These are phyloP conservation scores for Amphilophus citrinellus DNA, from an alignment of 2,113 vertebrate genomes.

Conservation along the genomic window DNA sequence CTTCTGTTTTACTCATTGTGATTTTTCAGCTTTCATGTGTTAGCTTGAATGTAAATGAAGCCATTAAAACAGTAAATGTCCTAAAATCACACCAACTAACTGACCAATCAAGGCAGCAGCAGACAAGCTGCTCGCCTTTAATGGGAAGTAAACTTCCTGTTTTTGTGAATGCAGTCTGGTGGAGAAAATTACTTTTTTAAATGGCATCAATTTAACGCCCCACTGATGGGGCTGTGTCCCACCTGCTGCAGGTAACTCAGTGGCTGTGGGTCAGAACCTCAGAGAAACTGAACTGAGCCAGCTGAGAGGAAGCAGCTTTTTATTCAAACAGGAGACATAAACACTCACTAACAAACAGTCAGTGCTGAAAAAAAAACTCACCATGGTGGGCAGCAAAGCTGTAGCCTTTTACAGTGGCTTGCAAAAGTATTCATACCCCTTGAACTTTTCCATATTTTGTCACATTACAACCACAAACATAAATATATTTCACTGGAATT, in stretches of 20 bases:
- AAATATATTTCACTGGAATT: too few species aligned
- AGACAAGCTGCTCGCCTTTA: neutral
- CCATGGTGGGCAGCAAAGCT: neutral
- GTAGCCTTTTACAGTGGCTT: too few species aligned
- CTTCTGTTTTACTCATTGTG: neutral
- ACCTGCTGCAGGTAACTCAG: neutral
- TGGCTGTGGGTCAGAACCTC: neutral
- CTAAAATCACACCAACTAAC: neutral
- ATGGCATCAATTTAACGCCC: neutral
- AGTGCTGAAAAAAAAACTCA: neutral
- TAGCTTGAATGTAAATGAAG: too few species aligned
- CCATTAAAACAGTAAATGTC: neutral
- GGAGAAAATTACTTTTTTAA: neutral
- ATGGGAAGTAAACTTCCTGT: neutral
- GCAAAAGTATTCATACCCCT: too few species aligned
- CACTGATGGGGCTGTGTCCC: neutral
- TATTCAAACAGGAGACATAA: too few species aligned
- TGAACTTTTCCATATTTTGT: too few species aligned
- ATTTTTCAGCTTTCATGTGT: neutral
- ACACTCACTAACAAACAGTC: neutral
- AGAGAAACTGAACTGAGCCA: neutral
- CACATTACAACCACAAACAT: too few species aligned
- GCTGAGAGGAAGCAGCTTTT: neutral
- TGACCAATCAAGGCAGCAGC: neutral
- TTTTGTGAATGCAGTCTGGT: too few species aligned